Conservation (phyloP, 2,888 invertebrate genomes). For the Caenorhabditis virilis region DNA sequence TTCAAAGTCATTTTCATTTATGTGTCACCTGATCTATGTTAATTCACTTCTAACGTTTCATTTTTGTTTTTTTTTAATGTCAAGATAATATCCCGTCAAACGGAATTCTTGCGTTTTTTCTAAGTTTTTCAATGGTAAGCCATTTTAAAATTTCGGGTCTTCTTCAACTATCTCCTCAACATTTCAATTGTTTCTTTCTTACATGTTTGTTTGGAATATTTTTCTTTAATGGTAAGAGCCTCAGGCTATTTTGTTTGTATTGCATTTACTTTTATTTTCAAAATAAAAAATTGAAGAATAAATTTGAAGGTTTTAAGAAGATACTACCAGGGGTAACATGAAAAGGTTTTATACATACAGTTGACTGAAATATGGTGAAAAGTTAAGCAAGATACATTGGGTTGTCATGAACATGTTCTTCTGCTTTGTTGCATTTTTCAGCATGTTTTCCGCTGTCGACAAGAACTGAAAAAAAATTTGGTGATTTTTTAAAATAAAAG, state of each 20-base stretch:
- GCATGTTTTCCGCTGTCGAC: slow-evolving; percentile 7
- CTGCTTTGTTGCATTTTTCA: slow-evolving; percentile 10
- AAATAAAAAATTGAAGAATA: too few species aligned
- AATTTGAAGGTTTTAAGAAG: too few species aligned
- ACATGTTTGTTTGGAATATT: too few species aligned
- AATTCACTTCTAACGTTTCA: neutral
- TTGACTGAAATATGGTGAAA: too few species aligned
- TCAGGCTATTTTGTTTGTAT: slow-evolving; percentile 13
- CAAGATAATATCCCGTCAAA: too few species aligned
- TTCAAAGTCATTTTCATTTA: too few species aligned
- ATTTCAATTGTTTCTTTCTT: slow-evolving; percentile 1
- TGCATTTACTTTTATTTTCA: too few species aligned
- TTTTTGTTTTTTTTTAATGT: too few species aligned
- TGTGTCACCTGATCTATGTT: too few species aligned
- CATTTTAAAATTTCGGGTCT: slow-evolving; percentile 22
- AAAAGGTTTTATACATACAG: too few species aligned
- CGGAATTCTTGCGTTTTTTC: slow-evolving; percentile 7
- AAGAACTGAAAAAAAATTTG: neutral
- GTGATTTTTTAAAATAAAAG: too few species aligned
- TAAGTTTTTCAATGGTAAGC: slow-evolving; percentile 13
- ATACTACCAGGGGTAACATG: too few species aligned
- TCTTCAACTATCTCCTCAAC: slow-evolving; percentile 11
- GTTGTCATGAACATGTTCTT: slow-evolving; percentile 19
- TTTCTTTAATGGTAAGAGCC: slow-evolving; percentile 6
- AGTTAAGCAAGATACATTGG: slow-evolving; percentile 10